A percentile compares a stretch with the other conserved stretches of the same genome.
Evolutionary conservation across 2,797 vertebrate genomes (phyloP).

Genomic region (Apodemus agrarius): DNA sequence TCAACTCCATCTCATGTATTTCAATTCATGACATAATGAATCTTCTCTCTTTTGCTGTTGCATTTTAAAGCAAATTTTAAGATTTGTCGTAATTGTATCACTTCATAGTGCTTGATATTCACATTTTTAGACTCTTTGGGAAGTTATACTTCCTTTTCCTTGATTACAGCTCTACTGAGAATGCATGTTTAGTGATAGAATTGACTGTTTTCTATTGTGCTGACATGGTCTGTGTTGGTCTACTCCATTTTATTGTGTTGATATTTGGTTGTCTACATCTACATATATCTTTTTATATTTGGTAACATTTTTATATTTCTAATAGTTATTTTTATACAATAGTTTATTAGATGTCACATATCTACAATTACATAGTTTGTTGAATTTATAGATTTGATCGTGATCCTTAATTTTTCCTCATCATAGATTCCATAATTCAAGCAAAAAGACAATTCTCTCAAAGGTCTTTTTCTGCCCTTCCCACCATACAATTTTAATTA

Average conservation of each 20-base stretch:
- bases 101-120: background rate
- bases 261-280: background rate
- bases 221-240: conserved; percentile 6
- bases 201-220: background rate
- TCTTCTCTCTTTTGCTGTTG: background rate
- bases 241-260: background rate
- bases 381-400: background rate
- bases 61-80: background rate
- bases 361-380: background rate
- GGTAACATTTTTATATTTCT: background rate
- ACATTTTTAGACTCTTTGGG: background rate
- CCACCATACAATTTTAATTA: background rate
- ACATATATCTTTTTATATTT: background rate
- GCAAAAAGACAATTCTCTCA: conserved; percentile 5
- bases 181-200: background rate
- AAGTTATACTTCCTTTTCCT: background rate
- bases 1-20: background rate
- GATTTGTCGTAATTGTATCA: background rate
- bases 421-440: background rate
- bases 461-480: background rate
- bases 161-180: background rate
- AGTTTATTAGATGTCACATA: background rate
- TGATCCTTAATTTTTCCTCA: background rate
- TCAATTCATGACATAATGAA: background rate
- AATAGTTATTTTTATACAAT: background rate